Evolutionary conservation across 2,113 vertebrate genomes (phyloP), one percentile per base, ranked within the genome.

Genomic region (Anarhynchus alexandrinus): DNA sequence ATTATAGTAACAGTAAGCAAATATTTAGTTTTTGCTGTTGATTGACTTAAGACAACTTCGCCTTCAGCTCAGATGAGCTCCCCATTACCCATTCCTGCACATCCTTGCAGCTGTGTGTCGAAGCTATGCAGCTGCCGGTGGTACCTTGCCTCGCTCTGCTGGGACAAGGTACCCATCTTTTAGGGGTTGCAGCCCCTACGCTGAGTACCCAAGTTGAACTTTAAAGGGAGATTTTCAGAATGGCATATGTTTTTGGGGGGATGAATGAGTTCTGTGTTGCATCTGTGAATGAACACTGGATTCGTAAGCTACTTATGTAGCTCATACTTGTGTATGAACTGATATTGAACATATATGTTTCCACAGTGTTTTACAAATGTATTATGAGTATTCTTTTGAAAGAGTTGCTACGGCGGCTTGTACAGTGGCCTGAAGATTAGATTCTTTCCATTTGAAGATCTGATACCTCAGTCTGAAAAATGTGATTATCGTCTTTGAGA

Each of bases 111-210:
- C 6, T 27, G 27, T 26, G n/a, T 6, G 6, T 15, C 8, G 17
- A 30, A 17, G 34, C 59, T 13, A 1, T 0, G 10, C 42, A 22
- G 26, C 65, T 69, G 14, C 0, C 4, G 7, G 34, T 17, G 80
- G 80, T 55, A 36, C 54, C 22, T 7, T 22, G 8, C 5, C 2
- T 32, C 15, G 3, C 51, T 27, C 36, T 13, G 36, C 58, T 38
- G 66, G 55, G 27, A 51, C 23, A 5, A n/a, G 32, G 36, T 13
- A 11, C 49, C 43, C 32, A 3, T 32, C 29, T 15, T 34, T 11
- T 25, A 9, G 27, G 43, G 26, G 1, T 17, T 7, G 25, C 15
- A 47, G 47, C 20, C 30, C 16, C 47, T 32, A 15, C 20, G 12
- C 30, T 36, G n/a, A 5, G 16, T 36, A 17, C 22, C 69, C 47